Evolutionary conservation across 1,140 invertebrate genomes (phyloP).

Genomic region (Drosophila novamexicana): DNA sequence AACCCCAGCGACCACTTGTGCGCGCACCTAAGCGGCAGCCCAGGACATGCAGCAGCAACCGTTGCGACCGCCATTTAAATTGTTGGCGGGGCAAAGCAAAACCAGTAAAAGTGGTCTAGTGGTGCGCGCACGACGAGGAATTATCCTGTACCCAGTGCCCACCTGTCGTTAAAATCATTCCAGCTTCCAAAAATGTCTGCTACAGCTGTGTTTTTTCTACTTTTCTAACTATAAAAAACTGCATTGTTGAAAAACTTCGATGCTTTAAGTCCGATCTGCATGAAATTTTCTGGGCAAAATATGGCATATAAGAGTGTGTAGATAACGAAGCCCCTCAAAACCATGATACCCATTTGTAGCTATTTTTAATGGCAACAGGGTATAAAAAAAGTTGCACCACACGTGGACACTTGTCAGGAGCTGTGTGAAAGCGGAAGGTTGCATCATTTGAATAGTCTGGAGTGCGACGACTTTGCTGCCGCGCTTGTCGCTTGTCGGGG

Average conservation of each 20-base stretch:
- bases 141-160: too few relatives aligned
- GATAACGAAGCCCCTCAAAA: neutral
- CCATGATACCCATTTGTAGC: neutral
- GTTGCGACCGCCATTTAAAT: slow-evolving; percentile 68
- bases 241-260: too few relatives aligned
- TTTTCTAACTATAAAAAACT: too few relatives aligned
- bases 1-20: slow-evolving; percentile 70
- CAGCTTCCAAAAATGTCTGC: too few relatives aligned
- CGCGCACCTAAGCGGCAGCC: slow-evolving; percentile 74
- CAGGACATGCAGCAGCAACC: slow-evolving; percentile 44
- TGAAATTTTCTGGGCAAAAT: too few relatives aligned
- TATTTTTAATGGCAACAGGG: neutral
- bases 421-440: slow-evolving; percentile 13
- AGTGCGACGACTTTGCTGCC: slow-evolving; percentile 68
- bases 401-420: slow-evolving; percentile 69
- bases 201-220: too few relatives aligned
- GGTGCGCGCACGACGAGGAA: neutral
- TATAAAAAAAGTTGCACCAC: slow-evolving; percentile 42
- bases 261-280: too few relatives aligned
- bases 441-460: slow-evolving; percentile 51
- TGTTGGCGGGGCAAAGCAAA: slow-evolving; percentile 38
- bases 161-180: too few relatives aligned
- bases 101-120: neutral
- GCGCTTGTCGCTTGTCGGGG: slow-evolving; percentile 2
- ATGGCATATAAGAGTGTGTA: too few relatives aligned